These are phyloP conservation scores for Antidorcas marsupialis DNA, from an alignment of 2,113 vertebrate genomes.

Conservation along the genomic window DNA sequence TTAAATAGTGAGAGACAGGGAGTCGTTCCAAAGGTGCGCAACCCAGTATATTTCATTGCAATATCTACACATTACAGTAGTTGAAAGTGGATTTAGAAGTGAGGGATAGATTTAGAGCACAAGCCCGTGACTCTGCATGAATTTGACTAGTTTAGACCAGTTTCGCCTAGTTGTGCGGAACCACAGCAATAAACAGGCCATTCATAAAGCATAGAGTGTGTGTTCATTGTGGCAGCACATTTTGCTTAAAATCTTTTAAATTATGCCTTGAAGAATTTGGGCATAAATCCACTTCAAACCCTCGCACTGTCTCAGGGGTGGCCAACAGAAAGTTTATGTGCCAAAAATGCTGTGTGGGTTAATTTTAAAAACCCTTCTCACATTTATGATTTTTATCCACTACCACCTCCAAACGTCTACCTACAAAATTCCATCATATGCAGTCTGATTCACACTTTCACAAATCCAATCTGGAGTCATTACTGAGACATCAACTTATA, in stretches of 20 bases:
- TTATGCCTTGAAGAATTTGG: conserved; percentile 56
- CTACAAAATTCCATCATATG: not conserved
- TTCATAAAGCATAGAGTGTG: conserved; percentile 48
- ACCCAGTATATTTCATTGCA: not conserved
- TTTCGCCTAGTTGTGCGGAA: conserved; percentile 2
- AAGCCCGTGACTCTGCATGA: not conserved
- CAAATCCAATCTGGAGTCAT: not conserved
- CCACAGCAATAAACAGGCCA: conserved; percentile 47
- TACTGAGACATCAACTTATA: not conserved
- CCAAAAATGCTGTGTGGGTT: conserved; percentile 38
- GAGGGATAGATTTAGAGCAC: not conserved
- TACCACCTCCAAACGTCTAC: not conserved
- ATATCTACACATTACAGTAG: not conserved
- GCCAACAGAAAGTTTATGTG: not conserved
- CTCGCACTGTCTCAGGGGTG: conserved; percentile 54
- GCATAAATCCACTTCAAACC: conserved; percentile 60
- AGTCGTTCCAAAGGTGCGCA: not conserved
- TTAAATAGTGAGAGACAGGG: not conserved
- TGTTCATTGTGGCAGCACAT: conserved; percentile 54
- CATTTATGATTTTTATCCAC: conserved; percentile 20
- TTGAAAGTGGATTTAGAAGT: conserved; percentile 9
- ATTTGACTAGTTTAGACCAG: conserved; percentile 25
- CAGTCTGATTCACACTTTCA: not conserved
- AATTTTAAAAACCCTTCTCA: conserved; percentile 36
- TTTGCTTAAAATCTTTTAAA: conserved; percentile 60